These are phyloP conservation scores for Spilogale gracilis DNA, from an alignment of 2,113 vertebrate genomes.

Conservation along the genomic window DNA sequence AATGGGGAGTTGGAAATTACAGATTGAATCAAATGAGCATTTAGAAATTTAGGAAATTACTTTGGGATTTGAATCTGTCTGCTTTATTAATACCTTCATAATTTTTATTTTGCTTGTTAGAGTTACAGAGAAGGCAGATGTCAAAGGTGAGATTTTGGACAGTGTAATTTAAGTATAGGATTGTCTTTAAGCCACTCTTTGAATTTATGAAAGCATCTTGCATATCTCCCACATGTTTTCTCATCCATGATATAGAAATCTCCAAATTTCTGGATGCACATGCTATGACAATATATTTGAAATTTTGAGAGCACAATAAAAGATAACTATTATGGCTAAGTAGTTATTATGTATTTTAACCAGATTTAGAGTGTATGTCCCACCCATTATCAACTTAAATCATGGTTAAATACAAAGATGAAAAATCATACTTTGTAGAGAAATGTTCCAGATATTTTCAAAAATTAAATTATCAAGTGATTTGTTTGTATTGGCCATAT, in stretches of 20 bases:
- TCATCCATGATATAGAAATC: not conserved
- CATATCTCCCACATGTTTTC: not conserved
- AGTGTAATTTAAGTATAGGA: not conserved
- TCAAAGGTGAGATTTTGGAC: not conserved
- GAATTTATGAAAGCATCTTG: not conserved
- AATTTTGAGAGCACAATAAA: slow-evolving; percentile 31
- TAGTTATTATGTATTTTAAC: not conserved
- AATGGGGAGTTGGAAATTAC: not conserved
- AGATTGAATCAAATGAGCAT: not conserved
- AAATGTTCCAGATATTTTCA: not conserved
- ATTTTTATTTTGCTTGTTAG: slow-evolving; percentile 1
- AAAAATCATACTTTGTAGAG: not conserved
- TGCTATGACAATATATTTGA: not conserved
- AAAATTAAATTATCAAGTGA: not conserved
- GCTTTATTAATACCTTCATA: not conserved
- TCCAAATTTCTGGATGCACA: not conserved
- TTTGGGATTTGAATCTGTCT: not conserved
- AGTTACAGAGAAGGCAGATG: not conserved
- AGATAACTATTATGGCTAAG: not conserved
- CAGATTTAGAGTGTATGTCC: not conserved
- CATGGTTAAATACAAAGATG: not conserved
- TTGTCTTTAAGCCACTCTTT: not conserved
- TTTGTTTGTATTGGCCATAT: slow-evolving; percentile 22
- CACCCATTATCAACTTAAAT: not conserved
- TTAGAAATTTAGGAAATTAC: not conserved